These are phyloP conservation scores for Plebejus argus DNA, from an alignment of 2,888 invertebrate genomes.

Conservation along the genomic window DNA sequence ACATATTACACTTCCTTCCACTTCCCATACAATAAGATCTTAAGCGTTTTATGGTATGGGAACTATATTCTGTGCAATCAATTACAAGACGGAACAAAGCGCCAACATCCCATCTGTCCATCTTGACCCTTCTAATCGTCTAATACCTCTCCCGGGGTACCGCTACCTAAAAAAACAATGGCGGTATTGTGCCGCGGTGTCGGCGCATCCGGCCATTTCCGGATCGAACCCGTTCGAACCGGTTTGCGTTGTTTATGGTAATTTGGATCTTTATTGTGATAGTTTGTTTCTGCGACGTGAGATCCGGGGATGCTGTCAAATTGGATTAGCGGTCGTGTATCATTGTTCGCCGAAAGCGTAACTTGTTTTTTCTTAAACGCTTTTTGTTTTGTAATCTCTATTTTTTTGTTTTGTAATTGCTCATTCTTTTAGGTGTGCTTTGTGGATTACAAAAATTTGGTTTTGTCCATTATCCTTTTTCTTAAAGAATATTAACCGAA, in stretches of 20 bases:
- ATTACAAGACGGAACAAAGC: conserved; percentile 52
- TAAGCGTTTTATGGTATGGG: conserved; percentile 35
- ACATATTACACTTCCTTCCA: neutral
- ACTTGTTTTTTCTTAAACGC: neutral
- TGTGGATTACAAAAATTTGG: neutral
- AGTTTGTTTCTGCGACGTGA: conserved; percentile 59
- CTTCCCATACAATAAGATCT: neutral
- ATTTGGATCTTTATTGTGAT: conserved; percentile 71
- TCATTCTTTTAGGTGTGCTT: neutral
- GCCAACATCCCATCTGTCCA: conserved; percentile 54
- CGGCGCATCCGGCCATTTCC: conserved; percentile 66
- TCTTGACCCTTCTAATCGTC: conserved; percentile 56
- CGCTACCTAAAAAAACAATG: conserved; percentile 66
- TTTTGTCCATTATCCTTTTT: neutral
- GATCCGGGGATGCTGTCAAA: conserved; percentile 62
- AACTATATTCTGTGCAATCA: conserved; percentile 42
- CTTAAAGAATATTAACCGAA: neutral
- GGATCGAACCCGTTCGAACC: conserved; percentile 65
- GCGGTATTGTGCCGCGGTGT: conserved; percentile 67
- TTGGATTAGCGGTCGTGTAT: conserved; percentile 62
- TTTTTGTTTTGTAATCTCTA: conserved; percentile 14
- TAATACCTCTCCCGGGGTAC: conserved; percentile 57
- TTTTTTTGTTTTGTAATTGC: neutral
- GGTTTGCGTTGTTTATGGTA: conserved; percentile 79
- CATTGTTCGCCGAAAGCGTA: conserved; percentile 9